Evolutionary conservation across 2,888 invertebrate genomes (phyloP).

Genomic region (Hemithea aestivaria): DNA sequence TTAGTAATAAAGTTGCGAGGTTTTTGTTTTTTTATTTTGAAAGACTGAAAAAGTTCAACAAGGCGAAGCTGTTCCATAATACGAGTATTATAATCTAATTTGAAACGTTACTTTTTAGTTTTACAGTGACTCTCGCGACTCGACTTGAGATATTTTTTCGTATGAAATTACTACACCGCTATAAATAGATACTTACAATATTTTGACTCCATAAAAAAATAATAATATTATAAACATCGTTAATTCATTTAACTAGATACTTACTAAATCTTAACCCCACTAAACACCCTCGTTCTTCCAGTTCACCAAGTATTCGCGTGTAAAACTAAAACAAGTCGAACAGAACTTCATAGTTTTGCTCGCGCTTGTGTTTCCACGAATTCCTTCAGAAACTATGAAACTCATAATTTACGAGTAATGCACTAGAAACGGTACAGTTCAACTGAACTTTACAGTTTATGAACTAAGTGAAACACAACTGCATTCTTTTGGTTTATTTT

Average conservation of each 20-base stretch:
- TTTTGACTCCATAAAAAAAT: too few relatives aligned
- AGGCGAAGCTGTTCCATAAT: slow-evolving; percentile 19
- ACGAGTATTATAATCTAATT: slow-evolving; percentile 19
- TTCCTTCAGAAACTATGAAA: slow-evolving; percentile 39
- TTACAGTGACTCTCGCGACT: too few relatives aligned
- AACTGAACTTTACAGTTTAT: slow-evolving; percentile 25
- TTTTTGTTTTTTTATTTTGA: slow-evolving; percentile 27
- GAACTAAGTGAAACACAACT: slow-evolving; percentile 9
- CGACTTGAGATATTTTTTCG: too few relatives aligned
- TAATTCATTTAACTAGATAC: too few relatives aligned
- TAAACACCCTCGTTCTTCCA: not conserved
- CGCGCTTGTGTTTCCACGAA: slow-evolving; percentile 29
- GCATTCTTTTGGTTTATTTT: slow-evolving; percentile 2
- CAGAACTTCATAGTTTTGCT: slow-evolving; percentile 23
- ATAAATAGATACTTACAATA: too few relatives aligned
- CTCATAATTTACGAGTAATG: slow-evolving; percentile 42
- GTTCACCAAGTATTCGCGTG: slow-evolving; percentile 23
- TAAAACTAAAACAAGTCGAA: slow-evolving; percentile 22
- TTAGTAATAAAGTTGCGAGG: slow-evolving; percentile 22
- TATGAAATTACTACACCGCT: too few relatives aligned
- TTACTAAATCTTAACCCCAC: too few relatives aligned
- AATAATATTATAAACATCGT: too few relatives aligned
- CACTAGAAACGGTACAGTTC: slow-evolving; percentile 29
- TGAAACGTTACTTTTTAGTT: slow-evolving; percentile 7
- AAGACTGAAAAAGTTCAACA: slow-evolving; percentile 23